These are phyloP conservation scores for Lates japonicus DNA, from an alignment of 2,797 vertebrate species.

Conservation along the genomic window DNA sequence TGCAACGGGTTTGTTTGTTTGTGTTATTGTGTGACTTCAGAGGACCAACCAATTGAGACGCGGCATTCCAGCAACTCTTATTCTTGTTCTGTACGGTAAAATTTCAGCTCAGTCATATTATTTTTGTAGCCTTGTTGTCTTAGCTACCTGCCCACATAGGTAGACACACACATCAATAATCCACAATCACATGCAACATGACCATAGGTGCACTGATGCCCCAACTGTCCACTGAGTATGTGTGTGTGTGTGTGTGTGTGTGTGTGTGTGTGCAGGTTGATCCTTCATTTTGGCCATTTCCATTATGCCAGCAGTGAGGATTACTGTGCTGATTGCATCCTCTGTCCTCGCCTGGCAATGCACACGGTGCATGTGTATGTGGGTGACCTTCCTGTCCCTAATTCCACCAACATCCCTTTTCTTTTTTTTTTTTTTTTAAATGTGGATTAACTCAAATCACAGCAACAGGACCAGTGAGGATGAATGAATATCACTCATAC, in stretches of 20 bases:
- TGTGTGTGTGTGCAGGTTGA: neutral
- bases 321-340: slow-evolving; percentile 46
- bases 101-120: no score
- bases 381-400: slow-evolving; percentile 38
- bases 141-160: neutral
- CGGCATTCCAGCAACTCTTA: no score
- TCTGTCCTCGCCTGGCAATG: slow-evolving; percentile 27
- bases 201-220: slow-evolving; percentile 11
- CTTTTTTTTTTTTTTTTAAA: slow-evolving; percentile 13
- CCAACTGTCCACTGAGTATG: neutral
- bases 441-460: slow-evolving; percentile 40
- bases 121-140: no score
- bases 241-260: neutral
- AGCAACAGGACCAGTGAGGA: neutral
- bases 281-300: slow-evolving; percentile 51
- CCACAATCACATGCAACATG: neutral
- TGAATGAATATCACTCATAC: neutral
- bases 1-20: no score
- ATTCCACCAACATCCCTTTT: slow-evolving; percentile 40
- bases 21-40: no score
- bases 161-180: neutral
- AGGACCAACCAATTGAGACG: no score
- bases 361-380: neutral
- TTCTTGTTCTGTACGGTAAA: no score
- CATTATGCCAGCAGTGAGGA: slow-evolving; percentile 55